Conservation (phyloP, 2,113 vertebrate genomes). For the Ictalurus furcatus region DNA sequence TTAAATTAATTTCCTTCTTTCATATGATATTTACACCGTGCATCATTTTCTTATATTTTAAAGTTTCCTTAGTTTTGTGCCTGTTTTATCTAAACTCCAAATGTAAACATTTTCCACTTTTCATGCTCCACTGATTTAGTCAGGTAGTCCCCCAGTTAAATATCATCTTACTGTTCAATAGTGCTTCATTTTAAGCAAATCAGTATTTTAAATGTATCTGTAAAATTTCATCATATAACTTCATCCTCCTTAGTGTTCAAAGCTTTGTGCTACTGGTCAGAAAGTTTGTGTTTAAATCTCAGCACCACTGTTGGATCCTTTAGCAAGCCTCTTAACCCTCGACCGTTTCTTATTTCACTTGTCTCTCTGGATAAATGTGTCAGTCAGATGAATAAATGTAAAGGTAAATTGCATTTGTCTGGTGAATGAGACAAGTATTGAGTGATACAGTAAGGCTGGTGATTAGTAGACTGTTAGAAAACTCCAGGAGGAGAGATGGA, state of each 20-base stretch:
- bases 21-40: not conserved
- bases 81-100: not conserved
- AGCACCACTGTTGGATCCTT: too few species aligned
- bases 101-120: not conserved
- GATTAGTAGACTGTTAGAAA: too few species aligned
- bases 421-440: too few species aligned
- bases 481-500: too few species aligned
- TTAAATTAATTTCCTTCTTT: not conserved
- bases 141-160: not conserved
- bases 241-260: not conserved
- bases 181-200: not conserved
- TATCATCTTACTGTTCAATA: not conserved
- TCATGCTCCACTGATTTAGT: not conserved
- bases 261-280: not conserved
- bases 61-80: not conserved
- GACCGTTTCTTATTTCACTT: too few species aligned
- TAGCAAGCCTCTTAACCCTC: too few species aligned
- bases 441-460: too few species aligned
- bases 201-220: not conserved
- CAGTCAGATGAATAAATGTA: too few species aligned
- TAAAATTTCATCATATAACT: not conserved
- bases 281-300: not conserved
- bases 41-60: not conserved
- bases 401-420: not conserved
- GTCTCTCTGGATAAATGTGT: too few species aligned